A percentile compares a stretch with the other conserved stretches of the same genome.
These are phyloP conservation scores for Arrhopalites spinosus DNA, from an alignment of 2,888 invertebrate species.

Conservation along the genomic window DNA sequence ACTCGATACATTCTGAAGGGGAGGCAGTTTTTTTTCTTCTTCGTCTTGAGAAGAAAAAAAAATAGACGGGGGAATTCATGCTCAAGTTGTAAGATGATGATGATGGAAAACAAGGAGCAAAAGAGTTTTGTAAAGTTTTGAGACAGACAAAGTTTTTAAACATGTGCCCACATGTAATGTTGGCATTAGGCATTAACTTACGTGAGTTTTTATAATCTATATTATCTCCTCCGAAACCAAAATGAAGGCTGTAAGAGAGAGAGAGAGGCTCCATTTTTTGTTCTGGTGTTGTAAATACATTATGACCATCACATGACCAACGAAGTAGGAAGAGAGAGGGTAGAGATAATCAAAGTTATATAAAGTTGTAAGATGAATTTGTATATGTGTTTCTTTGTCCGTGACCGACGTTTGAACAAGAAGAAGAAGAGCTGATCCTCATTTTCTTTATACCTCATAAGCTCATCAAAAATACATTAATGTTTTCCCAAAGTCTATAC, in stretches of 20 bases:
- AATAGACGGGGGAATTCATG: not conserved
- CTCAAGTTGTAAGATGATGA: not conserved
- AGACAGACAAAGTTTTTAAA: constrained; percentile 6
- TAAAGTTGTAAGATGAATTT: constrained; percentile 30
- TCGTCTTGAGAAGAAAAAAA: not conserved
- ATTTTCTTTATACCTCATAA: constrained; percentile 57
- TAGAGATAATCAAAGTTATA: constrained; percentile 10
- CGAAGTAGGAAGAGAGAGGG: not conserved
- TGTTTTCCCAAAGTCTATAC: constrained; percentile 40
- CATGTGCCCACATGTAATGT: constrained; percentile 24
- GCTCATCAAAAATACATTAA: constrained; percentile 57
- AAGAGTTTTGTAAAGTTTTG: not conserved
- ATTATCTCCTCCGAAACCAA: no score
- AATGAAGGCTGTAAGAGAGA: no score
- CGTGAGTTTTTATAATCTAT: not conserved
- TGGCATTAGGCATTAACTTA: constrained; percentile 14
- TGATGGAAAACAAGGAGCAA: not conserved
- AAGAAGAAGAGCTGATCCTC: constrained; percentile 45
- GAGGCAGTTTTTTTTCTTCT: no score
- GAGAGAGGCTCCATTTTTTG: no score
- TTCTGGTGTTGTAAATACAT: no score
- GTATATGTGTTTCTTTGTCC: constrained; percentile 43
- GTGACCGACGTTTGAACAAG: constrained; percentile 42
- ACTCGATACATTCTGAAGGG: no score
- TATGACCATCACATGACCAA: no score